Percentiles rank a stretch among this genome's conserved stretches.
Evolutionary conservation across 2,888 invertebrate genomes (phyloP).

Genomic region (Cataglyphis albicans): DNA sequence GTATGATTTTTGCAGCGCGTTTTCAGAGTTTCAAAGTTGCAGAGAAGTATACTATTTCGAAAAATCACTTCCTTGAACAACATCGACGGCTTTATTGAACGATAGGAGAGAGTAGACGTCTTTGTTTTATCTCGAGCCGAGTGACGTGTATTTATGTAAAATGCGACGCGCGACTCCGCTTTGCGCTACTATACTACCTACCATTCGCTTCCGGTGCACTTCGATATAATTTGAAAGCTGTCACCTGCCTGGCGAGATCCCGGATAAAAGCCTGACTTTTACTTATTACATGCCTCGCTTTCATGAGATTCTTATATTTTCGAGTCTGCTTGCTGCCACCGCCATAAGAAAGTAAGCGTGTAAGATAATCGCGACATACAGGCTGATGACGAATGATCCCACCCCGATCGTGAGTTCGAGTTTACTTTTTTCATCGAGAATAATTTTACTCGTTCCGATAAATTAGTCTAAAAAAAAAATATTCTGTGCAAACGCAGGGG

Average conservation of each 20-base stretch:
- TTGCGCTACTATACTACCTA: not conserved
- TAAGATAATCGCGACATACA: not conserved
- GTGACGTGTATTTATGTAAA: constrained; percentile 48
- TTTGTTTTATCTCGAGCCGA: constrained; percentile 40
- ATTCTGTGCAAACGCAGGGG: not conserved
- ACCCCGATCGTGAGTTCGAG: not conserved
- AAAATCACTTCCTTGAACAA: constrained; percentile 27
- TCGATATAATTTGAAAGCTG: constrained; percentile 46
- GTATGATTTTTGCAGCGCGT: constrained; percentile 4
- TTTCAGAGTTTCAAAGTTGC: not conserved
- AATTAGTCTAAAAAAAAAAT: not conserved
- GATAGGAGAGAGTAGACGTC: not conserved
- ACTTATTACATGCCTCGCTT: constrained; percentile 22
- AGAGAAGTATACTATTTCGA: not conserved
- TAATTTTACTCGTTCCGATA: not conserved
- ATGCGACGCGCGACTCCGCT: not conserved
- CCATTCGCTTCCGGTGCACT: constrained; percentile 15
- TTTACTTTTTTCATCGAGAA: not conserved
- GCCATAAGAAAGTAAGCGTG: not conserved
- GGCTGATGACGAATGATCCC: not conserved
- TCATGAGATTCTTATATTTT: constrained; percentile 22
- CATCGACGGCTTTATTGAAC: constrained; percentile 35
- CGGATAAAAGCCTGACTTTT: constrained; percentile 12
- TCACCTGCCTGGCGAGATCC: not conserved
- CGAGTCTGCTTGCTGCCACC: not conserved